Evolutionary conservation across 2,888 invertebrate genomes (phyloP), one percentile per base, ranked within the genome.

Genomic region (Drosophila helvetica): DNA sequence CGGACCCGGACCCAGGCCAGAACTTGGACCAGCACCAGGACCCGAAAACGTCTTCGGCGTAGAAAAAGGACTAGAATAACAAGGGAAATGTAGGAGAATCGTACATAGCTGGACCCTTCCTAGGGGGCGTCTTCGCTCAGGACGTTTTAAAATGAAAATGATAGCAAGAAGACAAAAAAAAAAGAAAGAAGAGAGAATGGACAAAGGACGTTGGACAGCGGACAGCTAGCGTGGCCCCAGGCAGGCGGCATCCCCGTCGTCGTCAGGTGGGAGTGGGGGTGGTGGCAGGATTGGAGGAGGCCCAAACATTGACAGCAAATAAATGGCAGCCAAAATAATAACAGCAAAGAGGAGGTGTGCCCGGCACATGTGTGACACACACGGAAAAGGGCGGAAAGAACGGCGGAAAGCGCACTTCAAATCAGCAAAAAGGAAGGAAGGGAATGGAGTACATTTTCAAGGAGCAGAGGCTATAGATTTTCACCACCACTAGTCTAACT

Each of bases 81-180:
- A 77, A 63, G 71, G 51, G 62, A 56, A 63, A 56, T 42, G 30
- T 45, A 55, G 27, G 51, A 48, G 55, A 61, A 68, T 50, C 66
- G 54, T 38, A 43, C 54, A 54, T 5, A 12, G 33, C 77, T 82
- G 83, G 86, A 85, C 80, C 88, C 75, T 77, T 57, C 33, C 66
- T 54, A 78, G 78, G 80, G 74, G 88, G 77, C 68, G 51, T 61
- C 68, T 50, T 42, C 65, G 59, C 43, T 61, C 64, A 60, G 72
- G 81, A 87, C 88, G 86, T 89, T 88, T 88, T 88, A 88, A 89
- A 88, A 88, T 88, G 89, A 89, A 88, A 88, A 85, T 84, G 78
- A 80, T 80, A 75, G 86, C 74, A 76, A 47, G 48, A 63, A 63
- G 63, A 67, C 62, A 45, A 50, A 52, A 68, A 65, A 68, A 59